These are phyloP conservation scores for Eupeodes latifasciatus DNA, from an alignment of 2,888 invertebrate species.

Conservation along the genomic window DNA sequence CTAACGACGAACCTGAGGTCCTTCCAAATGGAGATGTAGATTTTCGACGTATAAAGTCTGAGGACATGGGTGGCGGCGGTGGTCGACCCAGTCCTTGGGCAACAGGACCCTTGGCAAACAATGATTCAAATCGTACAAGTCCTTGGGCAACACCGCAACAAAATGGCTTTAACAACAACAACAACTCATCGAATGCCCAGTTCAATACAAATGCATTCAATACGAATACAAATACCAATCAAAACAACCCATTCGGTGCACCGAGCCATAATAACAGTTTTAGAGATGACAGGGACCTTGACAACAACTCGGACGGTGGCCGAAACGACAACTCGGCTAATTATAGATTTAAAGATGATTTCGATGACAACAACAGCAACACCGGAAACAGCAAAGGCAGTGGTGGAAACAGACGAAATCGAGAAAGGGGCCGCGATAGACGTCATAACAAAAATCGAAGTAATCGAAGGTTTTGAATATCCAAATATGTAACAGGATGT, in stretches of 20 bases:
- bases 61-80: conserved; percentile 30
- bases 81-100: conserved; percentile 68
- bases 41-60: conserved; percentile 54
- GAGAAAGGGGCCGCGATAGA: conserved; percentile 70
- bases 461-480: conserved; percentile 60
- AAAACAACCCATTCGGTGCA: conserved; percentile 68
- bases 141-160: conserved; percentile 72
- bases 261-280: conserved; percentile 54
- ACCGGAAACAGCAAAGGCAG: conserved; percentile 48
- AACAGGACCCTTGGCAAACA: conserved; percentile 59
- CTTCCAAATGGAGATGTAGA: conserved; percentile 60
- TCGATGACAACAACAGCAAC: conserved; percentile 55
- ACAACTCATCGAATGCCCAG: conserved; percentile 48
- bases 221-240: conserved; percentile 62
- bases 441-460: conserved; percentile 69
- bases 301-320: conserved; percentile 48
- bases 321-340: conserved; percentile 41
- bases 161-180: conserved; percentile 61
- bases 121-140: conserved; percentile 56
- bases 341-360: conserved; percentile 61
- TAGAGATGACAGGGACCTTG: conserved; percentile 50
- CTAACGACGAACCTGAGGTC: conserved; percentile 54
- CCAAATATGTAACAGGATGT: not conserved
- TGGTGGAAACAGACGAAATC: conserved; percentile 61
- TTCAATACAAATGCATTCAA: conserved; percentile 71